Percentiles rank a stretch among this genome's conserved stretches.
These are phyloP conservation scores for Falco berigora DNA, from an alignment of 2,797 vertebrate species.

Conservation along the genomic window DNA sequence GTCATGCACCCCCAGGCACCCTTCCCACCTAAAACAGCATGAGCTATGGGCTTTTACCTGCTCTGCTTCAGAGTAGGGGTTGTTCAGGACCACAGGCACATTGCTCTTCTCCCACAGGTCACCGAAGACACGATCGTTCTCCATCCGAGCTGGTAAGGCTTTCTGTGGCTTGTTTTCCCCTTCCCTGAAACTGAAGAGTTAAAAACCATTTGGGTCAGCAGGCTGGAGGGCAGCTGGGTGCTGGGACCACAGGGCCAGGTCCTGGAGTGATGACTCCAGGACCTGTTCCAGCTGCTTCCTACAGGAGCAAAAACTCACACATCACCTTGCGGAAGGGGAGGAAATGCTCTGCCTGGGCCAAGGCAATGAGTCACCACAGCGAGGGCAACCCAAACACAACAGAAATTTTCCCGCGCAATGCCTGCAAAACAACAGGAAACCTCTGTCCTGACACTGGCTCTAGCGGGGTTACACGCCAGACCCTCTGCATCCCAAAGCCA, in stretches of 20 bases:
- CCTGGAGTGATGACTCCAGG: background rate
- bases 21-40: background rate
- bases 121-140: slow-evolving; percentile 74
- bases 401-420: rapidly evolving
- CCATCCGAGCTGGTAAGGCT: slow-evolving; percentile 69
- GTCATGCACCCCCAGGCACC: rapidly evolving
- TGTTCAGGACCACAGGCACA: slow-evolving; percentile 74
- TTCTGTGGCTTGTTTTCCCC: slow-evolving; percentile 73
- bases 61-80: slow-evolving; percentile 76
- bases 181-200: slow-evolving; percentile 77
- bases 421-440: background rate
- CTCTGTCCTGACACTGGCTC: background rate
- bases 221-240: background rate
- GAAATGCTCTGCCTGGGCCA: background rate
- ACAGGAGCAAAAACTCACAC: rapidly evolving
- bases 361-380: rapidly evolving
- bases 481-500: background rate
- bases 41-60: slow-evolving; percentile 72
- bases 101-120: slow-evolving; percentile 78
- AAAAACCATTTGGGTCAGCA: background rate
- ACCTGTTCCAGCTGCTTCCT: background rate
- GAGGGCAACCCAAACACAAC: background rate
- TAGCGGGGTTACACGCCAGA: rapidly evolving
- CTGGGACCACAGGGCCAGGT: background rate
- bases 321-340: background rate